Conservation (phyloP, 2,797 vertebrate species). For the Staurois parvus region DNA sequence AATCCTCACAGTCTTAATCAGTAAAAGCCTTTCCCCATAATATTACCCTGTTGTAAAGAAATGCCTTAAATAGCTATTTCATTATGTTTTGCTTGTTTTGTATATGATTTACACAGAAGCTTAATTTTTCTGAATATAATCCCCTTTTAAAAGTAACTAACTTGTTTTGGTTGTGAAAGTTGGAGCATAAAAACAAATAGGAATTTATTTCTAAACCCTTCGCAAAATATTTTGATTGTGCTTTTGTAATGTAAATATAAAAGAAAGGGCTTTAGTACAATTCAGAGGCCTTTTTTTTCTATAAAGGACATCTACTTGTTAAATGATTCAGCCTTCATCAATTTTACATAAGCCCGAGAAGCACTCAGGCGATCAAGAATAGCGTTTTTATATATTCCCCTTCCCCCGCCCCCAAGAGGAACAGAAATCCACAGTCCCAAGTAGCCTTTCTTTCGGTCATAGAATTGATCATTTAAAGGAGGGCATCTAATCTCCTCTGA, state of each 20-base stretch:
- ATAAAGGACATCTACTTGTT: conserved; percentile 49
- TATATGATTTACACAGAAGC: too few relatives aligned
- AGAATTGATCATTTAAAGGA: conserved; percentile 36
- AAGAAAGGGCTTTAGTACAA: neutral
- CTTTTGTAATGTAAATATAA: neutral
- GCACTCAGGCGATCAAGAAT: conserved; percentile 42
- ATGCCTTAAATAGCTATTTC: too few relatives aligned
- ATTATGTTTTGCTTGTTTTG: too few relatives aligned
- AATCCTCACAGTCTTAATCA: too few relatives aligned
- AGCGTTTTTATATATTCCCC: conserved; percentile 51
- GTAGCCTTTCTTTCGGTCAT: conserved; percentile 53
- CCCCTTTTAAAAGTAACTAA: too few relatives aligned
- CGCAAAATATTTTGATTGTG: neutral
- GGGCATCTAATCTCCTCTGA: conserved; percentile 62
- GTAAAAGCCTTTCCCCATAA: too few relatives aligned
- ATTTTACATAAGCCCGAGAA: conserved; percentile 62
- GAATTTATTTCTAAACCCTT: neutral
- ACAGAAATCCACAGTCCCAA: conserved; percentile 58
- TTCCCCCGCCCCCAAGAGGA: conserved; percentile 58
- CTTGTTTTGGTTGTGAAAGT: too few relatives aligned
- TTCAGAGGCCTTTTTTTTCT: neutral
- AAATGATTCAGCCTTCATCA: conserved; percentile 64
- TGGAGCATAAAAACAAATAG: neutral
- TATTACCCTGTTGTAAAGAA: too few relatives aligned
- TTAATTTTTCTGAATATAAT: too few relatives aligned